Evolutionary conservation across 1,140 invertebrate genomes (phyloP), one percentile per base, ranked within the genome.

Genomic region (Dinoponera quadriceps): DNA sequence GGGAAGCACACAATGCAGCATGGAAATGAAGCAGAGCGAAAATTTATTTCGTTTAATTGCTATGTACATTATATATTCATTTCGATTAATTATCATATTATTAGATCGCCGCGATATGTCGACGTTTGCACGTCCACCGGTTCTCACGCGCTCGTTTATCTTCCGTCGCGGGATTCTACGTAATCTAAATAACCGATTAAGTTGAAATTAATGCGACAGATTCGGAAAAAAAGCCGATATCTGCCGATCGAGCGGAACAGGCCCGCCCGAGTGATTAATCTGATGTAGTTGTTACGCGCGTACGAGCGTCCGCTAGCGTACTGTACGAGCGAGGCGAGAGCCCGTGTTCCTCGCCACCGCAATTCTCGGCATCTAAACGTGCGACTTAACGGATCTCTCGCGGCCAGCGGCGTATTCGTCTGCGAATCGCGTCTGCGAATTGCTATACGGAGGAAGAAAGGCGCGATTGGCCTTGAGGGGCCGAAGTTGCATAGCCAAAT

Each of bases 401-500:
- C 49, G 74, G 62, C 60, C 22, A 38, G 73, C 44, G 54, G 54
- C 54, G 44, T 48, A 66, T 33, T 77, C 22, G 29, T 77, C 29
- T 66, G 48, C 29, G 49, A 77, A 65, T 55, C 63, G 62, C n/a
- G 27, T 44, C n/a, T 4, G 62, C 63, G n/a, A 14, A 49, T 48
- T 66, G 49, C 11, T 27, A 33, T 59, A 80, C 27, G 65, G 59
- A 80, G 57, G 38, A 72, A 75, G 85, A 74, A 87, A 84, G 38
- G 74, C 59, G 71, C 66, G 77, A 85, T 65, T 85, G 66, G 85
- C 90, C 87, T 62, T 80, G 51, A 60, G 29, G 83, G 73, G 85
- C 82, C 85, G 65, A 87, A 87, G 82, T 86, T 55, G 57, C 75
- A 75, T 84, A 91, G 85, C 90, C 90, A 92, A 93, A 93, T 93